Conservation (phyloP, 2,113 vertebrate genomes). For the Dasypus novemcinctus region DNA sequence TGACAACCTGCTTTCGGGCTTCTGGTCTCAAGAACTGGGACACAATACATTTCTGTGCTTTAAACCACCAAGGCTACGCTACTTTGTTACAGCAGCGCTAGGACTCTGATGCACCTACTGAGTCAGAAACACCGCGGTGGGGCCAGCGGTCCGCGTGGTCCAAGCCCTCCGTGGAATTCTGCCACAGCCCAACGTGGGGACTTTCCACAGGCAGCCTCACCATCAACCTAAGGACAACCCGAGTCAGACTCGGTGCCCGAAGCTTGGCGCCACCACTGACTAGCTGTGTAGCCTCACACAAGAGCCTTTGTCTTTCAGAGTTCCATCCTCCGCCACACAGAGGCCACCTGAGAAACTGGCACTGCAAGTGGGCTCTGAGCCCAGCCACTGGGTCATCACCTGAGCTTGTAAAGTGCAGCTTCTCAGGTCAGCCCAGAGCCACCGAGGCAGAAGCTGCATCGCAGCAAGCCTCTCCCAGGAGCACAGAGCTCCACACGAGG, state of each 20-base stretch:
- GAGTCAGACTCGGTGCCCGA: rapidly evolving
- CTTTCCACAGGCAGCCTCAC: too few relatives aligned
- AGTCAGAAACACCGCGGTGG: neutral
- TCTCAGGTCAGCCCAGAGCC: too few relatives aligned
- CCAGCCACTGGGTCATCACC: rapidly evolving
- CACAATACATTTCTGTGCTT: neutral
- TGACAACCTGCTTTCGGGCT: neutral
- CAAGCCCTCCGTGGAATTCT: too few relatives aligned
- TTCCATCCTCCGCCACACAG: neutral
- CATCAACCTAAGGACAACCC: too few relatives aligned
- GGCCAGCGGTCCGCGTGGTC: neutral
- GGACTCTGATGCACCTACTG: neutral
- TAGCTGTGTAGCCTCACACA: too few relatives aligned
- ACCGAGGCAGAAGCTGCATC: neutral
- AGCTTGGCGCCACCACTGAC: rapidly evolving
- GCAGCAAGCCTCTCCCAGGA: too few relatives aligned
- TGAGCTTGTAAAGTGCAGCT: neutral
- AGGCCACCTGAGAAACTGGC: rapidly evolving
- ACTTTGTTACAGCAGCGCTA: neutral
- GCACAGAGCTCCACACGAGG: neutral
- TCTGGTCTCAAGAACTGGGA: neutral
- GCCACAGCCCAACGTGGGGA: too few relatives aligned
- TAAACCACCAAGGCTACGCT: neutral
- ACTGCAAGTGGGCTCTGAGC: rapidly evolving
- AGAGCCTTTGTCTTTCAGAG: neutral